Evolutionary conservation across 1,140 invertebrate genomes (phyloP).

Genomic region (Eciton burchellii): DNA sequence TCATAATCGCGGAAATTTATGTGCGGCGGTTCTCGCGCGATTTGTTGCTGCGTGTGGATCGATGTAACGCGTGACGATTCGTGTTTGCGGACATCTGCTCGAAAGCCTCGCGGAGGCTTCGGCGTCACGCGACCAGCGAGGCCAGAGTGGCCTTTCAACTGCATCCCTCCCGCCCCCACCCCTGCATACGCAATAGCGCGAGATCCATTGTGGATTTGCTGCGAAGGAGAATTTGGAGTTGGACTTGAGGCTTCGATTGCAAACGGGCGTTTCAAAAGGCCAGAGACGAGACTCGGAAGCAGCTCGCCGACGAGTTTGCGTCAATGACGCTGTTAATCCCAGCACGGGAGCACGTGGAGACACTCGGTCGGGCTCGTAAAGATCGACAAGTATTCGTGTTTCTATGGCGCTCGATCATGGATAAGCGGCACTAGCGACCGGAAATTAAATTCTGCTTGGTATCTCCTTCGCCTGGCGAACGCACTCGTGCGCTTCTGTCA

Average conservation of each 20-base stretch:
- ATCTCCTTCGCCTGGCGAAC: constrained; percentile 54
- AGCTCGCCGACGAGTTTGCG: constrained; percentile 34
- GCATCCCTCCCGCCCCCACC: no score
- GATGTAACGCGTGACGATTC: constrained; percentile 3
- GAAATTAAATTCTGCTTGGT: constrained; percentile 78
- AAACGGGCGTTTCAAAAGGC: no score
- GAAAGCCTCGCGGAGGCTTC: neutral
- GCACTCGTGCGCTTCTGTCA: constrained; percentile 50
- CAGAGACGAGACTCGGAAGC: no score
- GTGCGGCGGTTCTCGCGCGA: neutral
- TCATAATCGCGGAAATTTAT: constrained; percentile 39
- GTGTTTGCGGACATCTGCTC: neutral
- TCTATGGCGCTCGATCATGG: constrained; percentile 17
- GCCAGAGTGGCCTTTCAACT: no score
- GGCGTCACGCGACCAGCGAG: neutral
- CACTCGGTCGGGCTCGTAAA: constrained; percentile 53
- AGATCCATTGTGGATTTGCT: constrained; percentile 42
- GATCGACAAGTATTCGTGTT: constrained; percentile 40
- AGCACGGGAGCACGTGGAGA: constrained; percentile 25
- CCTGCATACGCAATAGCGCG: no score
- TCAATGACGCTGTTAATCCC: constrained; percentile 48
- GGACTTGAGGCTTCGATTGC: no score
- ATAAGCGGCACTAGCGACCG: constrained; percentile 64
- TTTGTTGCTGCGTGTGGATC: constrained; percentile 19
- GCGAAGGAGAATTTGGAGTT: constrained; percentile 18